These are phyloP conservation scores for Strigamia maritima DNA, from an alignment of 2,888 invertebrate genomes.

Conservation along the genomic window DNA sequence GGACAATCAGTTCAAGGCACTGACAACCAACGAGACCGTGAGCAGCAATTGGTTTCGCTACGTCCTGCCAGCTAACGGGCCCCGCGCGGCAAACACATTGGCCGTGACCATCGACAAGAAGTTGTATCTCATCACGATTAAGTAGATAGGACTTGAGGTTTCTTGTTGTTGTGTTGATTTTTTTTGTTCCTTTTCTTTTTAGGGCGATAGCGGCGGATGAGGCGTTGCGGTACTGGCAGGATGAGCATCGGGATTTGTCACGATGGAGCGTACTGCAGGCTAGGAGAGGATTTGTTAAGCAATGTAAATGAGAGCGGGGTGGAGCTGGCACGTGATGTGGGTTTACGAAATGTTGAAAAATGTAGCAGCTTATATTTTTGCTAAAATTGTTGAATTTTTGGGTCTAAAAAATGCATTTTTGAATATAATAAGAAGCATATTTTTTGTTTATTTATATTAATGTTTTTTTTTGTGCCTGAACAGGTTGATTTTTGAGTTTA, in stretches of 20 bases:
- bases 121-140: not conserved
- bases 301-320: too few species aligned
- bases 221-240: not conserved
- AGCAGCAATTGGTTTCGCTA: not conserved
- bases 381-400: too few species aligned
- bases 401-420: too few species aligned
- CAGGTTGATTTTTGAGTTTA: too few species aligned
- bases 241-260: not conserved
- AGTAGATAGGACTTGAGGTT: not conserved
- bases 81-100: not conserved
- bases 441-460: too few species aligned
- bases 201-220: not conserved
- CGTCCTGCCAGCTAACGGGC: not conserved
- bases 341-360: too few species aligned
- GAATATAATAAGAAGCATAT: too few species aligned
- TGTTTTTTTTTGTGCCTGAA: too few species aligned
- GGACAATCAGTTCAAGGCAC: not conserved
- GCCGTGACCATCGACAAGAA: not conserved
- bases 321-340: too few species aligned
- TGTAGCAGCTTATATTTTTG: too few species aligned
- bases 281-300: not conserved
- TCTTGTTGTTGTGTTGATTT: not conserved
- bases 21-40: not conserved
- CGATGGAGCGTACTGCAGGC: not conserved
- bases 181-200: too few species aligned